Percentiles rank a stretch among this genome's conserved stretches.
Conservation (phyloP, 1,140 invertebrate genomes). For the Caenorhabditis latens region DNA sequence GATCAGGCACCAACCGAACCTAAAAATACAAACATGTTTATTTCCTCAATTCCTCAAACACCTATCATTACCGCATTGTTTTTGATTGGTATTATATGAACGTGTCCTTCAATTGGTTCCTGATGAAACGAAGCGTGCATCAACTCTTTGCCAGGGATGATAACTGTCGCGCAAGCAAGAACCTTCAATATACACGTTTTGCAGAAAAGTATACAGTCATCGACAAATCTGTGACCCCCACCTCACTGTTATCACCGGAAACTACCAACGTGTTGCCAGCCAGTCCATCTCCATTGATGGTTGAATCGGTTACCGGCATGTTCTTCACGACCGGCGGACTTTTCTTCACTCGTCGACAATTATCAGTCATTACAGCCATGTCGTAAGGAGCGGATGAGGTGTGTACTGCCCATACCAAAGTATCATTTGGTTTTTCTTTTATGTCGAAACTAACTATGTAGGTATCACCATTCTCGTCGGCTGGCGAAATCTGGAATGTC, state of each 20-base stretch:
- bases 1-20: slow-evolving; percentile 56
- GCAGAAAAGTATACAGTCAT: not conserved
- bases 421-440: slow-evolving; percentile 45
- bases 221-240: slow-evolving; percentile 9
- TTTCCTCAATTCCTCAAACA: not conserved
- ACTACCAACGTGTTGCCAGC: slow-evolving; percentile 58
- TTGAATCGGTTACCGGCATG: slow-evolving; percentile 42
- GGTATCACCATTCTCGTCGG: slow-evolving; percentile 48
- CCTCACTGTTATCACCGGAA: slow-evolving; percentile 53
- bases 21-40: not conserved
- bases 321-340: slow-evolving; percentile 56
- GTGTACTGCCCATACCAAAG: slow-evolving; percentile 55
- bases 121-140: slow-evolving; percentile 56
- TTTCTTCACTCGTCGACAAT: slow-evolving; percentile 57
- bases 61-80: slow-evolving; percentile 40
- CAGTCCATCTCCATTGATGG: slow-evolving; percentile 44
- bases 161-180: slow-evolving; percentile 56
- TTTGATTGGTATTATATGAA: slow-evolving; percentile 59
- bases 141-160: slow-evolving; percentile 49
- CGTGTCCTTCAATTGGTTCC: slow-evolving; percentile 61
- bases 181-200: slow-evolving; percentile 52
- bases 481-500: slow-evolving; percentile 38
- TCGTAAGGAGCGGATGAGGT: slow-evolving; percentile 58
- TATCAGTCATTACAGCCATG: slow-evolving; percentile 60
- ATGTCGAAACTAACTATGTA: slow-evolving; percentile 54